Percentiles rank a stretch among this genome's conserved stretches.
phyloP scores from a whole-genome alignment of 2,888 invertebrate genomes.

The Leptura quadrifasciata region DNA sequence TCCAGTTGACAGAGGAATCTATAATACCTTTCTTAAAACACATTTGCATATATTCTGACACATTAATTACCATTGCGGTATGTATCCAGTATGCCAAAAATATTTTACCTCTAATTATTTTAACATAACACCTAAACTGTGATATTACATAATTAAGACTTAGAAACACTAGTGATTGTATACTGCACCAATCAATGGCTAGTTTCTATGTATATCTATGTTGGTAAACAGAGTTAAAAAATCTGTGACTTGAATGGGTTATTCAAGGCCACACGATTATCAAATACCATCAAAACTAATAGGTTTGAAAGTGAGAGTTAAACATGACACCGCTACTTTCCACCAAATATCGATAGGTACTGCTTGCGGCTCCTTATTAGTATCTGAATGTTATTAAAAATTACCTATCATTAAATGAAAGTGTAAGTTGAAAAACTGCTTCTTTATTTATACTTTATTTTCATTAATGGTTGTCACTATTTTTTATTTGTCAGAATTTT shows the following conservation, averaged over 20 bases:
- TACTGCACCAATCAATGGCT: not conserved
- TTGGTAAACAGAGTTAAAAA: not conserved
- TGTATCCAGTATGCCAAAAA: not conserved
- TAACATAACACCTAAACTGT: not conserved
- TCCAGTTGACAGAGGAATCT: not conserved
- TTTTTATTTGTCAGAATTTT: too few species aligned
- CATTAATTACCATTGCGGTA: not conserved
- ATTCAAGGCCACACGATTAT: not conserved
- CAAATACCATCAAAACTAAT: not conserved
- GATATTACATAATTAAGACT: too few species aligned
- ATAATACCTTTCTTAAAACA: not conserved
- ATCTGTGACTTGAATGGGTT: not conserved
- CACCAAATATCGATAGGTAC: conserved; percentile 17
- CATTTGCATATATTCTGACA: not conserved
- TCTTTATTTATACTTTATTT: conserved; percentile 1
- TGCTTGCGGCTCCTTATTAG: conserved; percentile 16
- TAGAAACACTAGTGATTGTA: too few species aligned
- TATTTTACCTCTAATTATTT: not conserved
- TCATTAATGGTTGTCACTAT: too few species aligned
- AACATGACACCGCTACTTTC: conserved; percentile 4
- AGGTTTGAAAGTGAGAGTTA: conserved; percentile 20
- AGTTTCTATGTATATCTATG: not conserved
- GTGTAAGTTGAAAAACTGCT: conserved; percentile 13
- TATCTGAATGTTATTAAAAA: not conserved
- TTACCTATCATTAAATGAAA: conserved; percentile 14